These are phyloP conservation scores for Plectrocnemia conspersa DNA, from an alignment of 1,140 invertebrate species.

Conservation along the genomic window DNA sequence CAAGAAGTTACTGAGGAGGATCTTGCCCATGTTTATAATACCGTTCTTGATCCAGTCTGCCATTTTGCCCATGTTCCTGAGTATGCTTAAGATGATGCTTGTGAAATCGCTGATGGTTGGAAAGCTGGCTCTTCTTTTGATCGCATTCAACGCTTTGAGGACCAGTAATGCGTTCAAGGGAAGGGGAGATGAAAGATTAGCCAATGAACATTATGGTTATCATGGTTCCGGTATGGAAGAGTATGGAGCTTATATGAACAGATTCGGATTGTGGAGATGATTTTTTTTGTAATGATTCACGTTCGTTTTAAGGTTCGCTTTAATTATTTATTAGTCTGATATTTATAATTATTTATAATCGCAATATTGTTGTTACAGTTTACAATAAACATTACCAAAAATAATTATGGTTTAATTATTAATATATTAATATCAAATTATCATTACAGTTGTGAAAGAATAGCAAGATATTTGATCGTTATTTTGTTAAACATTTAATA, in stretches of 20 bases:
- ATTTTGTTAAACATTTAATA: no score
- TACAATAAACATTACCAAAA: no score
- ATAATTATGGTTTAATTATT: no score
- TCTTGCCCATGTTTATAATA: constrained; percentile 58
- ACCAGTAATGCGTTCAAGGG: constrained; percentile 48
- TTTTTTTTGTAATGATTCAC: background rate
- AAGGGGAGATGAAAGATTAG: constrained; percentile 41
- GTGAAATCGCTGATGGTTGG: constrained; percentile 60
- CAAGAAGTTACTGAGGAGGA: constrained; percentile 53
- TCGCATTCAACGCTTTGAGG: constrained; percentile 57
- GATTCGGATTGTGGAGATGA: constrained; percentile 15
- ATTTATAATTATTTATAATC: no score
- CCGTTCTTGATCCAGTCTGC: constrained; percentile 61
- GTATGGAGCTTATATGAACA: constrained; percentile 51
- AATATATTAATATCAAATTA: no score
- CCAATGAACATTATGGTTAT: constrained; percentile 51
- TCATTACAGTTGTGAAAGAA: no score
- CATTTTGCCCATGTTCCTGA: constrained; percentile 57
- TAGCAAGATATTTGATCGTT: no score
- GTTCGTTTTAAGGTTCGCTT: background rate
- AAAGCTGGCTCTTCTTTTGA: constrained; percentile 57
- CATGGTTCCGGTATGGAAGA: constrained; percentile 51
- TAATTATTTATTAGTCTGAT: no score
- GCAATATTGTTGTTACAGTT: no score
- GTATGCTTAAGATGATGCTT: constrained; percentile 59